Evolutionary conservation across 2,113 vertebrate species (phyloP).

Genomic region (Ancistrus triradiatus): DNA sequence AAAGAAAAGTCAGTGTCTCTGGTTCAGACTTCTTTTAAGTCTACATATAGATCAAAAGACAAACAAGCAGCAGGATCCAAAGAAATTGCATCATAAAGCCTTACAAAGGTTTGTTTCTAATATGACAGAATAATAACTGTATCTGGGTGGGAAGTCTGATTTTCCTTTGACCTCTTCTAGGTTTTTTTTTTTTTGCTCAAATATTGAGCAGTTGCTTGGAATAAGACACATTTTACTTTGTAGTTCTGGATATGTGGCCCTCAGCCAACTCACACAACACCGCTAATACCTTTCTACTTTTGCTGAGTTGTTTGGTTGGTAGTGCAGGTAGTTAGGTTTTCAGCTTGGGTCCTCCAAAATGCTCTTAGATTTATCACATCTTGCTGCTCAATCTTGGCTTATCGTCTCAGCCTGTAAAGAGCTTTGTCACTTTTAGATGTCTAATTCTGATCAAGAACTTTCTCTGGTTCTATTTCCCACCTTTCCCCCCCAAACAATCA

Average conservation of each 20-base stretch:
- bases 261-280: background rate
- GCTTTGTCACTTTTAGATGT: slow-evolving; percentile 76
- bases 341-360: slow-evolving; percentile 56
- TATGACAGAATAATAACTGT: slow-evolving; percentile 25
- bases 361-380: slow-evolving; percentile 60
- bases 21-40: no score
- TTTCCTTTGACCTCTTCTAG: slow-evolving; percentile 17
- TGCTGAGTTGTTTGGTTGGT: slow-evolving; percentile 1
- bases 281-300: background rate
- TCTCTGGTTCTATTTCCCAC: slow-evolving; percentile 49
- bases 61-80: slow-evolving; percentile 25
- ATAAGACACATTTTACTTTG: slow-evolving; percentile 5
- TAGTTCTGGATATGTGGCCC: background rate
- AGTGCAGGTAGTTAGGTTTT: slow-evolving; percentile 51
- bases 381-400: slow-evolving; percentile 67
- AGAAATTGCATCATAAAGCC: slow-evolving; percentile 36
- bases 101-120: slow-evolving; percentile 25
- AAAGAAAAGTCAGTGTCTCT: background rate
- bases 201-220: slow-evolving; percentile 3
- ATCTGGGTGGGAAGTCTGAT: slow-evolving; percentile 13
- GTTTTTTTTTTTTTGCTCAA: background rate
- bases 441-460: slow-evolving; percentile 71
- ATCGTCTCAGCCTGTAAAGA: slow-evolving; percentile 64
- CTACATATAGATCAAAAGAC: no score
- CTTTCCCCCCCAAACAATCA: slow-evolving; percentile 69